A percentile compares a stretch with the other conserved stretches of the same genome.
These are phyloP conservation scores for Dermatemys mawii DNA, from an alignment of 2,113 vertebrate species.

Conservation along the genomic window DNA sequence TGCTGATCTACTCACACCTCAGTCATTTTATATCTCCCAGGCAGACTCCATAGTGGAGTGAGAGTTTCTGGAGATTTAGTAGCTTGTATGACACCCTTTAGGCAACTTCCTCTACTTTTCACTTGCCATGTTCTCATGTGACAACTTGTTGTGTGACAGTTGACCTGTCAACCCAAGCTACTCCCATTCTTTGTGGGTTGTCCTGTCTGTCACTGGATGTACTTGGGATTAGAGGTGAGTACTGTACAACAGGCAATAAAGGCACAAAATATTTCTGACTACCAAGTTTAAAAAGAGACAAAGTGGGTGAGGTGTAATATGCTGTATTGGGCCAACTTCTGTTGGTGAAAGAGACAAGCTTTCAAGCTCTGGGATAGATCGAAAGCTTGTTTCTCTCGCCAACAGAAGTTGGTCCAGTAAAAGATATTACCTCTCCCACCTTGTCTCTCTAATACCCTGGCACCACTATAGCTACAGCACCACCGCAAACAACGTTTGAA, in stretches of 20 bases:
- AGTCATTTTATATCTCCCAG: conserved; percentile 53
- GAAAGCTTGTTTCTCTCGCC: not conserved
- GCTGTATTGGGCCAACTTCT: too few relatives aligned
- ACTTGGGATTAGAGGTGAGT: conserved; percentile 48
- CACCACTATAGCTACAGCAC: not conserved
- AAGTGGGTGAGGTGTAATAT: too few relatives aligned
- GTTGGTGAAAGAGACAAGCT: too few relatives aligned
- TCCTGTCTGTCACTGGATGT: not conserved
- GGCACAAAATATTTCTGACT: conserved; percentile 12
- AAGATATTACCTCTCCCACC: not conserved
- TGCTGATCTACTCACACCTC: conserved; percentile 49
- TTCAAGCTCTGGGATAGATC: not conserved
- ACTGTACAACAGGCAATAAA: conserved; percentile 48
- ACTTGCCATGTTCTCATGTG: conserved; percentile 72
- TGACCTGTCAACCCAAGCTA: conserved; percentile 72
- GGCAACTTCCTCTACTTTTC: conserved; percentile 73
- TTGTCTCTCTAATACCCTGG: not conserved
- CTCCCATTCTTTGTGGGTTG: conserved; percentile 37
- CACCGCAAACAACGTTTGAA: conserved; percentile 18
- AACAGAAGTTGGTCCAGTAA: not conserved
- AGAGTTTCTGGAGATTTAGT: conserved; percentile 71
- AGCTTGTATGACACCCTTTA: conserved; percentile 70
- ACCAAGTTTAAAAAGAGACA: conserved; percentile 28
- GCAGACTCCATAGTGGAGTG: not conserved
- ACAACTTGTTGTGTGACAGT: conserved; percentile 74